Conservation (phyloP, 2,113 vertebrate species). For the Tapirus terrestris region DNA sequence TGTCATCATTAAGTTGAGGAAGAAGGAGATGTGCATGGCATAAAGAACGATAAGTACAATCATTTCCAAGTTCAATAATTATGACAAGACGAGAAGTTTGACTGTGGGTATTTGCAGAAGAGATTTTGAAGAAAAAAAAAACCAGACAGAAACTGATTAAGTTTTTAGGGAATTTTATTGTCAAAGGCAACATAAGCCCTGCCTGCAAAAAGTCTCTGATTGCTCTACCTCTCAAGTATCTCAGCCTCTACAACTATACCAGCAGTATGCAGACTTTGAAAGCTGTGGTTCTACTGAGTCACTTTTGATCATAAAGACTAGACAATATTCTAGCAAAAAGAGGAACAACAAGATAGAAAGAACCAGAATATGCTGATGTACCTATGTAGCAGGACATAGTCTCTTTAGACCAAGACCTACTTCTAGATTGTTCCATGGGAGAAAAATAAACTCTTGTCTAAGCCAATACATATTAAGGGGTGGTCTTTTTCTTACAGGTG, state of each 20-base stretch:
- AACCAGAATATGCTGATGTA: not conserved
- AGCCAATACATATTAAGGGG: rapidly evolving
- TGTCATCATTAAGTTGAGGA: not conserved
- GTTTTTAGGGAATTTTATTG: not conserved
- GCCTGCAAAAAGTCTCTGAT: not conserved
- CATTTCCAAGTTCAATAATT: not conserved
- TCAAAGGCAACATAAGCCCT: not conserved
- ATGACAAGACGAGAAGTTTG: not conserved
- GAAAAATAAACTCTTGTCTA: not conserved
- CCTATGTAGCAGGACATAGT: rapidly evolving
- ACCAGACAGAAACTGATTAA: not conserved
- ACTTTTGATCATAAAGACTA: not conserved
- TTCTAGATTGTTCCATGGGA: not conserved
- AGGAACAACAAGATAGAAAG: not conserved
- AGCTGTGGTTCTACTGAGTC: not conserved
- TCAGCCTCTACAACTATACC: not conserved
- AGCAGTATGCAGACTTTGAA: not conserved
- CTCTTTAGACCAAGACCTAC: not conserved
- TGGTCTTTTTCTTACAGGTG: not conserved
- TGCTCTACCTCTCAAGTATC: not conserved
- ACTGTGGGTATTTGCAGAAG: not conserved
- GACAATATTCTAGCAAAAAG: not conserved
- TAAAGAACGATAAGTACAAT: not conserved
- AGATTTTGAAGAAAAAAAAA: not conserved
- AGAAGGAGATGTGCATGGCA: not conserved